Percentiles rank a stretch among this genome's conserved stretches.
phyloP scores from a whole-genome alignment of 2,797 vertebrate genomes.

The Petrocephalus sullivani region DNA sequence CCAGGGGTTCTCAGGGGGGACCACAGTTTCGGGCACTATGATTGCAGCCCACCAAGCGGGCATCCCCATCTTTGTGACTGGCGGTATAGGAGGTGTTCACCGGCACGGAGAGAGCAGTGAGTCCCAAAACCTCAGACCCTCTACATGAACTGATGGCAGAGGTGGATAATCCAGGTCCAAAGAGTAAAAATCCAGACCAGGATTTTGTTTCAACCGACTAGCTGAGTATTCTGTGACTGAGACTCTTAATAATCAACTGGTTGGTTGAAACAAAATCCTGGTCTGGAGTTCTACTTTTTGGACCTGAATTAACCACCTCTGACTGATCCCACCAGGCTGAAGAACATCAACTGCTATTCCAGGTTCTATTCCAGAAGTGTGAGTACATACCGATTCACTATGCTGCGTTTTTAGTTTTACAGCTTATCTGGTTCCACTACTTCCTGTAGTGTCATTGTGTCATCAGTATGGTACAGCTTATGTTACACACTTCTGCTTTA shows the following conservation, averaged over 20 bases:
- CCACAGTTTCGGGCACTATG: constrained; percentile 84
- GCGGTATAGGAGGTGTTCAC: constrained; percentile 85
- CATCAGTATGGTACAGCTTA: not conserved
- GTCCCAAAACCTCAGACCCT: constrained; percentile 24
- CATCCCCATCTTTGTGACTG: constrained; percentile 79
- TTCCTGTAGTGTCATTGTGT: not conserved
- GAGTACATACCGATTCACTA: not conserved
- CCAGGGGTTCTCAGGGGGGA: constrained; percentile 80
- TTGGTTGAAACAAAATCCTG: too few relatives aligned
- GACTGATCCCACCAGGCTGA: not conserved
- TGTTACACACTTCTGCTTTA: too few relatives aligned
- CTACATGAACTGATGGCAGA: not conserved
- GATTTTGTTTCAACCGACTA: too few relatives aligned
- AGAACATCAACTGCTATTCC: not conserved
- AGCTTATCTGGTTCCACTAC: not conserved
- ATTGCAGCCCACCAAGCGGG: constrained; percentile 74
- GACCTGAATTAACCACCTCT: too few relatives aligned
- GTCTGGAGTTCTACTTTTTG: too few relatives aligned
- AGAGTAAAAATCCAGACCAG: too few relatives aligned
- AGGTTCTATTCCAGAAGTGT: not conserved
- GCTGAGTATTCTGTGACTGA: too few relatives aligned
- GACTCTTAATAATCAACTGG: not conserved
- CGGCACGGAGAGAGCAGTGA: constrained; percentile 78
- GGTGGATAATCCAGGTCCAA: too few relatives aligned
- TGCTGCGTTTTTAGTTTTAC: not conserved